phyloP scores from a whole-genome alignment of 2,113 vertebrate species.

The Coptodon rendalli region DNA sequence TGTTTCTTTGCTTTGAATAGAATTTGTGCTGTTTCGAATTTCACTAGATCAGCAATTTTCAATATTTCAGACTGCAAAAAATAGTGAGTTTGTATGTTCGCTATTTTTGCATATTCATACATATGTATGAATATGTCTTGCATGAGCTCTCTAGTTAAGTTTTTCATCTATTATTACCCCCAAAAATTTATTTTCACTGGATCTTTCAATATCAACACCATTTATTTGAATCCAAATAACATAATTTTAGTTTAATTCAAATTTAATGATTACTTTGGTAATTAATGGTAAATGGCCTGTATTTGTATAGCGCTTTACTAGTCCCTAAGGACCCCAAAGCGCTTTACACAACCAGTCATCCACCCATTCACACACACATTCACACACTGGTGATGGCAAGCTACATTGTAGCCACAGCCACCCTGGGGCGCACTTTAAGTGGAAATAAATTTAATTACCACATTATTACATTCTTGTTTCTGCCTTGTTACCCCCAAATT shows the following conservation, averaged over 20 bases:
- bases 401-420: too few relatives aligned
- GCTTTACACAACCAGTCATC: too few relatives aligned
- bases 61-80: background rate
- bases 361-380: too few relatives aligned
- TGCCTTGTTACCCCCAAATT: background rate
- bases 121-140: background rate
- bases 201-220: background rate
- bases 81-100: background rate
- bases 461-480: background rate
- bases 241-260: background rate
- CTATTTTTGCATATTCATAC: background rate
- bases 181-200: background rate
- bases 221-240: background rate
- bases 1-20: background rate
- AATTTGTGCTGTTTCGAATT: background rate
- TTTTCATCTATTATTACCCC: background rate
- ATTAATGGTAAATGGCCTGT: background rate
- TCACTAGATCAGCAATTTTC: background rate
- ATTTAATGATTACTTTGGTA: background rate
- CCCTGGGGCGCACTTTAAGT: too few relatives aligned
- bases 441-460: background rate
- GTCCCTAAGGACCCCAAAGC: too few relatives aligned
- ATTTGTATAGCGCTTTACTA: too few relatives aligned
- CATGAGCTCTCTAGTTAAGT: background rate
- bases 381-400: too few relatives aligned